These are phyloP conservation scores for Camelus bactrianus DNA, from an alignment of 2,113 vertebrate species.

Conservation along the genomic window DNA sequence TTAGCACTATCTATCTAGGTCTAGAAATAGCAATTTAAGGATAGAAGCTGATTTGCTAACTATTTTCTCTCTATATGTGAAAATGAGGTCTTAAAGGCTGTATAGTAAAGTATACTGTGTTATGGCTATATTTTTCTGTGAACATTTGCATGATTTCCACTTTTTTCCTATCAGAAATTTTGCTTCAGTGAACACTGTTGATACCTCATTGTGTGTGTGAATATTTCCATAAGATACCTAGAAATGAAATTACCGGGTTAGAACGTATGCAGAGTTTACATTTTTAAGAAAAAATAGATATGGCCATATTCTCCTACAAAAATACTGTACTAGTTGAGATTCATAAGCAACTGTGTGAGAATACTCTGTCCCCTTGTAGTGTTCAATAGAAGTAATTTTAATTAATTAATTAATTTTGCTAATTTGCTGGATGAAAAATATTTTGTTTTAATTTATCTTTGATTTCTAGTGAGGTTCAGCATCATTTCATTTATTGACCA, in stretches of 20 bases:
- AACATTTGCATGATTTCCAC: background rate
- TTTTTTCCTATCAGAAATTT: background rate
- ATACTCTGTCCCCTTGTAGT: background rate
- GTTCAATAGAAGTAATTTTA: background rate
- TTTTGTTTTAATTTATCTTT: background rate
- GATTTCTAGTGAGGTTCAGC: background rate
- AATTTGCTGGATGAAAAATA: background rate
- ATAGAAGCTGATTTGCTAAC: background rate
- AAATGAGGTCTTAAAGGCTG: background rate
- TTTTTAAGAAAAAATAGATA: background rate
- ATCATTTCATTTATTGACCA: background rate
- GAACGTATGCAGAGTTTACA: background rate
- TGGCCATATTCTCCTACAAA: background rate
- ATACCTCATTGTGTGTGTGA: background rate
- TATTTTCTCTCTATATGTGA: background rate
- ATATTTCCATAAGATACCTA: background rate
- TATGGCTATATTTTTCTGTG: background rate
- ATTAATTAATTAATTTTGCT: background rate
- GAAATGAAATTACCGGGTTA: slow-evolving; percentile 27
- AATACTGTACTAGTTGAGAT: background rate
- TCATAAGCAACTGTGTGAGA: slow-evolving; percentile 7
- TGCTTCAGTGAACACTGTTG: background rate
- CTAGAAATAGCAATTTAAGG: slow-evolving; percentile 39
- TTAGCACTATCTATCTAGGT: background rate
- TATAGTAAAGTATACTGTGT: background rate